Evolutionary conservation across 30 jellyfish, hydroid and myxozoan genomes (phyloP), one percentile per base, ranked within the genome.

Genomic region (Rhopilema esculentum): DNA sequence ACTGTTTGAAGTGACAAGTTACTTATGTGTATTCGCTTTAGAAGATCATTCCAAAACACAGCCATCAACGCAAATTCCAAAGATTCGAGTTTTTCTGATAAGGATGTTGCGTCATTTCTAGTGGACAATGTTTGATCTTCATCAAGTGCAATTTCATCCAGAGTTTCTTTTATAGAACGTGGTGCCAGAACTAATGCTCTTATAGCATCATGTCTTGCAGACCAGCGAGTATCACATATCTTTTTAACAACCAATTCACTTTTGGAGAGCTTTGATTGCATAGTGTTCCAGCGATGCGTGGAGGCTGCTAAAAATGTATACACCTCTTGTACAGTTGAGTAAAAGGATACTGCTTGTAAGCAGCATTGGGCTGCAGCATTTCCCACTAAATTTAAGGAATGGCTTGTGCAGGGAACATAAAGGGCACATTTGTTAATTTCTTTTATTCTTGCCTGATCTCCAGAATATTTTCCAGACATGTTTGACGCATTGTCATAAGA

Each of bases 401-500:
- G 91, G 51, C 90, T 74, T 23, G 88, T 65, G 50, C 88, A 82
- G 27, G 95, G 95, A 29, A 86, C 82, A 75, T 57, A 86, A 49
- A 65, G 79, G 53, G 92, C 96, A 23, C 73, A 78, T 29, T 70
- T 51, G 69, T 79, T 87, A 25, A 50, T 66, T 70, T 87, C 92
- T 65, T 77, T 77, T 52, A 87, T 87, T 70, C 79, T 77, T 65
- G 91, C 91, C 69, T 87, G 96, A 66, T 77, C 87, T 32, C 92
- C 96, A 50, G 89, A 15, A 72, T 87, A 87, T 72, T 87, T 79
- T 69, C 96, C 92, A 19, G 96, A 82, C 83, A 87, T 87, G 86
- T 87, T 87, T 29, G 96, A 74, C 75, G 87, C 96, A 48, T 79
- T 87, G 91, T 77, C 92, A 67, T 87, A 79, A 78, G 93, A 87